Base-by-base conservation (phyloP, 2,797 vertebrate genomes). In the Cyprinella venusta region DNA sequence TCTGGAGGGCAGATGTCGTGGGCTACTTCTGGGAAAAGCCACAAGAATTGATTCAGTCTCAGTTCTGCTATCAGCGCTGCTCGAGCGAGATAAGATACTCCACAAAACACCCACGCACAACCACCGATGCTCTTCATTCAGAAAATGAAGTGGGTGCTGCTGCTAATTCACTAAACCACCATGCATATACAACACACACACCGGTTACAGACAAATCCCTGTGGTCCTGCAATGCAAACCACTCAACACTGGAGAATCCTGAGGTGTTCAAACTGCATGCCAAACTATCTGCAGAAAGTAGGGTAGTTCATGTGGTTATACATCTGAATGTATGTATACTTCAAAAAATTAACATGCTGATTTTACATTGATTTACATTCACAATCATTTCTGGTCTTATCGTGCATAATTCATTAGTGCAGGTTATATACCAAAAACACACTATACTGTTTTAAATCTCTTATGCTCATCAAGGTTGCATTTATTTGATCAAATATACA, bases 81-180 rank as follows among this genome's bases (percentile, higher is more conserved):
- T 81, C 6, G 4, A 24, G 24, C 24, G 56, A 82, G 71, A 82
- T 76, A 82, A 76, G 59, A 50, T 84, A 81, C 76, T 85, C 6
- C 54, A 79, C 85, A 64, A 81, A 82, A 10, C 40, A 6, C 26
- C 72, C 40, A 79, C 72, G 82, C 76, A 85, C 67, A 80, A 68
- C 75, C 80, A 80, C 81, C 64, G 68, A 79, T 76, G 67, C 40
- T 56, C 77, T 76, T 45, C 84, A 86, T 87, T 79, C 82, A 89
- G 87, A 64, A 76, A 82, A 54, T 24, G 7, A 72, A 63, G 79
- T 63, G 54, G 79, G 54, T 19, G 56, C 13, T 48, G 36, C 56
- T 72, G 56, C 40, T 48, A 72, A 36, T 72, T 81, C 54, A 50
- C 40, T 61, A 50, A 81, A 63, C 9, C 56, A 65, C 30, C n/a